Evolutionary conservation across 2,888 invertebrate genomes (phyloP), one percentile per base, ranked within the genome.

Genomic region (Phortica okadai): DNA sequence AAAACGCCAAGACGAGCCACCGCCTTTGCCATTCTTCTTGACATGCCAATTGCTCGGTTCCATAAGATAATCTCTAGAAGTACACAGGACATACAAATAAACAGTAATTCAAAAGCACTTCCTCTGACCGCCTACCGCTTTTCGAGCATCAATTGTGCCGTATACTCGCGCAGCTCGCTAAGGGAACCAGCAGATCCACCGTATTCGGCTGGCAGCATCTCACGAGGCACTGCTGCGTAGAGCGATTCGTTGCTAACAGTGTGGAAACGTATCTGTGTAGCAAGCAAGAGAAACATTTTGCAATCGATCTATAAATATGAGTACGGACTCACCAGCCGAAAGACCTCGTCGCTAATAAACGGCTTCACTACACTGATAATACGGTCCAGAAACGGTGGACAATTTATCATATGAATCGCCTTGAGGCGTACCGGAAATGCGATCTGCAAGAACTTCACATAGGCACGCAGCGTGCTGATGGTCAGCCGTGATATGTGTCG

Each of bases 221-320:
- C 77, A 11, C 84, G 85, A 3, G 95, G 93, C 45, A 95, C 92
- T 84, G 93, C 93, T 59, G 94, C 92, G 84, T 93, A 94, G 0
- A 95, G 87, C 0, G 94, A 93, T 0, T 93, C 93, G 0, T 95
- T 93, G 80, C 93, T 93, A 0, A 94, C 93, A 70, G 93, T 92
- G 89, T 95, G 95, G 90, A 95, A 95, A 83, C 94, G 94, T 62
- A 95, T 93, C 95, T 95, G 88, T 21, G 21, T 21, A 21, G 21
- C 0, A 21, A 73, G 77, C 70, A 16, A 25, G 8, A 45, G 6
- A 25, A 8, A 16, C 25, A 25, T 58, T 14, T 41, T 59, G 33
- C 1, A n/a, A 5, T 54, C 5, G 58, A 73, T 10, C 21, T 16
- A 10, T 14, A 16, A 73, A 41, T 25, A 44, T 42, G 6, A n/a